Conservation (phyloP, 2,888 invertebrate species). For the Scaptomyza cyrtandrae region DNA sequence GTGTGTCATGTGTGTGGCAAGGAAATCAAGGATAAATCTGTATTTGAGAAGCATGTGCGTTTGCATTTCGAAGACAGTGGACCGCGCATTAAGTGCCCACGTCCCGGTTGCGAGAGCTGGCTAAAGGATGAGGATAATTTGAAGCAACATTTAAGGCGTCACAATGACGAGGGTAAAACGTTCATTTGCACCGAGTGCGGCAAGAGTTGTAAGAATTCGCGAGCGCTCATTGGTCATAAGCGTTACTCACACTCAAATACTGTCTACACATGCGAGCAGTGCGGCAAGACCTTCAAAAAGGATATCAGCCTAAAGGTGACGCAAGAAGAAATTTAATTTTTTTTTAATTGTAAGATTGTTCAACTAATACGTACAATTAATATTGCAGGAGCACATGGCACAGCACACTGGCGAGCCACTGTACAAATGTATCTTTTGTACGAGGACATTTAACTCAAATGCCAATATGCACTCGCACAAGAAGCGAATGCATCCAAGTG, state of each 20-base stretch:
- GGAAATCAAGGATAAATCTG: slow-evolving; percentile 82
- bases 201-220: slow-evolving; percentile 81
- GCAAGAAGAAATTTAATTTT: slow-evolving; percentile 29
- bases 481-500: slow-evolving; percentile 82
- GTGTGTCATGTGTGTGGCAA: slow-evolving; percentile 84
- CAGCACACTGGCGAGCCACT: slow-evolving; percentile 83
- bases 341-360: background rate
- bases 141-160: slow-evolving; percentile 82
- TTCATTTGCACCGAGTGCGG: slow-evolving; percentile 81
- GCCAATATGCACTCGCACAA: slow-evolving; percentile 84
- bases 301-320: slow-evolving; percentile 80
- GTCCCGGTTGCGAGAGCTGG: slow-evolving; percentile 83
- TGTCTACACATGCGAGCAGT: slow-evolving; percentile 80
- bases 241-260: slow-evolving; percentile 82
- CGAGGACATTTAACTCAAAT: slow-evolving; percentile 83
- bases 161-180: slow-evolving; percentile 78
- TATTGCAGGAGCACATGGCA: slow-evolving; percentile 82
- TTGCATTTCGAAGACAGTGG: slow-evolving; percentile 82
- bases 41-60: slow-evolving; percentile 83
- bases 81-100: slow-evolving; percentile 83
- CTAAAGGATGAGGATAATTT: slow-evolving; percentile 83
- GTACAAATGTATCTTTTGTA: slow-evolving; percentile 83
- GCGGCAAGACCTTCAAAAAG: slow-evolving; percentile 84
- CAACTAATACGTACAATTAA: background rate
- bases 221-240: slow-evolving; percentile 82